A percentile compares a stretch with the other conserved stretches of the same genome.
phyloP scores from a whole-genome alignment of 2,797 vertebrate genomes.

The Galagoides demidoff region DNA sequence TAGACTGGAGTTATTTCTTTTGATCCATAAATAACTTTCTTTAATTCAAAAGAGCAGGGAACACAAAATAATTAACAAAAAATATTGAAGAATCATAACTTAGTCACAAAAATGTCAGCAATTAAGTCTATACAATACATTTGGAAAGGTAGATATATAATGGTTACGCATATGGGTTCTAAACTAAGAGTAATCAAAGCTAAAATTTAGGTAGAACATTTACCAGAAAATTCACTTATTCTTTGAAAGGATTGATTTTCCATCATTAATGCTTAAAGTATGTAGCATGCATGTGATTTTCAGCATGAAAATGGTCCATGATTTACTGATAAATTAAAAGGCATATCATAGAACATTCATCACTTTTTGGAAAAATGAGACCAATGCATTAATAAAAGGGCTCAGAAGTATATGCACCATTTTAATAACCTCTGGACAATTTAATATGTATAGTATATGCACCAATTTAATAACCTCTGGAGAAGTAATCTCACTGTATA shows the following conservation, averaged over 20 bases:
- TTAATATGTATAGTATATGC: too few species aligned
- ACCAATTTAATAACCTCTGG: background rate
- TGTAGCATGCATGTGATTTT: background rate
- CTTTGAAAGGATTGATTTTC: background rate
- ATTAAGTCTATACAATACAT: background rate
- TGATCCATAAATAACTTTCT: background rate
- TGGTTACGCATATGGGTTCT: background rate
- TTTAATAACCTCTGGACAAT: background rate
- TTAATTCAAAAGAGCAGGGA: conserved; percentile 25
- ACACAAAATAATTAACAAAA: background rate
- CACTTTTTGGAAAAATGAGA: conserved; percentile 32
- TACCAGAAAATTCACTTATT: background rate
- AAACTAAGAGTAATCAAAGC: background rate
- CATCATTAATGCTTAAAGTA: background rate
- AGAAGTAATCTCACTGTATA: background rate
- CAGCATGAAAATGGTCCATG: background rate
- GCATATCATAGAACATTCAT: background rate
- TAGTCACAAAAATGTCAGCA: background rate
- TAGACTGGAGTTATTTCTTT: conserved; percentile 24
- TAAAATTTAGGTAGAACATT: background rate
- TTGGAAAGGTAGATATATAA: background rate
- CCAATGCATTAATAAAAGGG: background rate
- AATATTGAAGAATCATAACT: background rate
- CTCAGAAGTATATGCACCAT: background rate
- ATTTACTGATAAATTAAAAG: background rate